Evolutionary conservation across 2,888 invertebrate species (phyloP).

Genomic region (Galeopsomyia nigrocyanea): DNA sequence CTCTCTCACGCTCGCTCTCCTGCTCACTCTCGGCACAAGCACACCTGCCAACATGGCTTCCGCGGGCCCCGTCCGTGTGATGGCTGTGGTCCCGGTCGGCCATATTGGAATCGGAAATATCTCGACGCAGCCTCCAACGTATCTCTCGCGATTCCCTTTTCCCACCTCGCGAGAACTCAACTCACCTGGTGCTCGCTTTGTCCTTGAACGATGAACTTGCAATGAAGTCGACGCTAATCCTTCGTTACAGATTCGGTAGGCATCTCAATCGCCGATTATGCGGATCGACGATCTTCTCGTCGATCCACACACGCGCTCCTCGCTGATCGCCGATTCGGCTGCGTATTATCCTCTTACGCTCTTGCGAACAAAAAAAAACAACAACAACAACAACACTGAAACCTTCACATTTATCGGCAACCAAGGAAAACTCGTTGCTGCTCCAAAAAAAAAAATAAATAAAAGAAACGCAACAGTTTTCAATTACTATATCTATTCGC

Average conservation of each 20-base stretch:
- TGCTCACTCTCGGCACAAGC: conserved; percentile 52
- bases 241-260: not conserved
- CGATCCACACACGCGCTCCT: conserved; percentile 20
- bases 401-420: too few relatives aligned
- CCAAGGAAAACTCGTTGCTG: too few relatives aligned
- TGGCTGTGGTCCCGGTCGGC: conserved; percentile 65
- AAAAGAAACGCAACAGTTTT: too few relatives aligned
- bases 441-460: too few relatives aligned
- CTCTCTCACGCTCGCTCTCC: too few relatives aligned
- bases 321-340: not conserved
- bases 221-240: not conserved
- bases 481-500: conserved; percentile 59
- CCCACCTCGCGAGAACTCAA: conserved; percentile 1
- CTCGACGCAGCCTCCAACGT: conserved; percentile 28
- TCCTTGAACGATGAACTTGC: too few relatives aligned
- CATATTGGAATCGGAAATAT: conserved; percentile 66
- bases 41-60: conserved; percentile 70
- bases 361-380: too few relatives aligned
- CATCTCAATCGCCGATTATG: not conserved
- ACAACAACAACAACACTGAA: too few relatives aligned
- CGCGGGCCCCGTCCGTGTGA: conserved; percentile 64
- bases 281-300: conserved; percentile 30
- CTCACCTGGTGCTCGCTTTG: conserved; percentile 18
- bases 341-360: too few relatives aligned
- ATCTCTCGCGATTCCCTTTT: not conserved